Conservation (phyloP, 2,888 invertebrate species). For the Galerucella nymphaeae region DNA sequence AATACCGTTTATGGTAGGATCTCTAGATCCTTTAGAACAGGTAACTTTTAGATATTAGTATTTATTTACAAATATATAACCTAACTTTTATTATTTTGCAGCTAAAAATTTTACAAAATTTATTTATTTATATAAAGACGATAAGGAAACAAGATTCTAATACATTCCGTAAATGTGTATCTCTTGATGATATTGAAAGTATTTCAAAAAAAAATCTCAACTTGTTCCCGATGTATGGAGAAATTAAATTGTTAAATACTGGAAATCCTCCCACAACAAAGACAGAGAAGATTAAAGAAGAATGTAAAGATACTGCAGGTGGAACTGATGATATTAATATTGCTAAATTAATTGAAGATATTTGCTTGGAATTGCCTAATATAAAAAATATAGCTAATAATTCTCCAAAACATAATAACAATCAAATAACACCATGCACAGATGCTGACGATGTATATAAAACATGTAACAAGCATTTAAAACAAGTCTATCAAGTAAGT, state of each 20-base stretch:
- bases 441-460: slow-evolving; percentile 15
- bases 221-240: slow-evolving; percentile 50
- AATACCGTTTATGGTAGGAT: slow-evolving; percentile 37
- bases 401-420: slow-evolving; percentile 14
- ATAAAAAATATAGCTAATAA: slow-evolving; percentile 21
- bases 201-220: slow-evolving; percentile 44
- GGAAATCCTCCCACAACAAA: slow-evolving; percentile 28
- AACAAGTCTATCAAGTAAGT: slow-evolving; percentile 40
- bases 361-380: slow-evolving; percentile 8
- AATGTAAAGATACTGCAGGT: background rate
- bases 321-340: slow-evolving; percentile 6
- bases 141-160: slow-evolving; percentile 37
- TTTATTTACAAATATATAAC: slow-evolving; percentile 6
- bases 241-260: slow-evolving; percentile 38
- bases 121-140: slow-evolving; percentile 46
- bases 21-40: slow-evolving; percentile 39
- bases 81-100: slow-evolving; percentile 32
- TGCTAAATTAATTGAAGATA: slow-evolving; percentile 11
- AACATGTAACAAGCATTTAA: slow-evolving; percentile 37
- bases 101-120: slow-evolving; percentile 49
- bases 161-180: slow-evolving; percentile 25
- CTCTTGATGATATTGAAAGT: slow-evolving; percentile 40
- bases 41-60: slow-evolving; percentile 32
- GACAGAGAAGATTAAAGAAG: slow-evolving; percentile 21
- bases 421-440: slow-evolving; percentile 1